Evolutionary conservation across 2,113 vertebrate species (phyloP), one percentile per base, ranked within the genome.

Genomic region (Sarotherodon lohbergeri): DNA sequence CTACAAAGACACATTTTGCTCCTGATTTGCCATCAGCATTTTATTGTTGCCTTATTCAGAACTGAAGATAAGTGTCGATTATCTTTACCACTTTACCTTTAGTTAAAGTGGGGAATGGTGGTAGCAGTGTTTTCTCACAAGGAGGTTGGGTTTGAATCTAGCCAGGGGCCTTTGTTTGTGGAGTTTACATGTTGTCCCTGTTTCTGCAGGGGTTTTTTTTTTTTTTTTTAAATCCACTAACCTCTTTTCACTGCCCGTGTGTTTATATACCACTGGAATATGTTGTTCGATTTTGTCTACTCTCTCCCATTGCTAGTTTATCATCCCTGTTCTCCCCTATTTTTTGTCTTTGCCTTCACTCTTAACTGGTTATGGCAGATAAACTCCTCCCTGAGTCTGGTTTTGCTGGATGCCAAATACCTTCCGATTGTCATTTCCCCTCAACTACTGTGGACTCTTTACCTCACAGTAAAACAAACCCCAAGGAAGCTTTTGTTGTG

Each of bases 21-120:
- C 39, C n/a, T 16, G 39, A 16, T 43, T 0, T 71, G 39, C 13
- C 66, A 3, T 6, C 13, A 13, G 0, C 1, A 0, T 43, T 43
- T 43, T 71, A 27, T 24, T 16, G n/a, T 43, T 4, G 12, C 68
- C 13, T 73, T 73, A 46, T 27, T 73, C 39, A 73, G 0, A 71
- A 24, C 66, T 43, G 39, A 43, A 24, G 7, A 0, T 3, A 2
- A 41, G n/a, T 5, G 36, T 22, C 24, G 63, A 14, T 1, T 2
- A 22, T 22, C 1, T 3, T 13, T 27, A 27, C 24, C 24, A 27
- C 24, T 27, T 27, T 27, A 27, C 36, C 4, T 43, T 24, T 5
- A 9, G 63, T 43, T 0, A 71, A 22, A 43, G 0, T 24, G 11
- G 4, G 9, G 59, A 3, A 14, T 5, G 1, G 36, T 41, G 63